These are phyloP conservation scores for Hyphantria cunea DNA, from an alignment of 1,140 invertebrate genomes.

Conservation along the genomic window DNA sequence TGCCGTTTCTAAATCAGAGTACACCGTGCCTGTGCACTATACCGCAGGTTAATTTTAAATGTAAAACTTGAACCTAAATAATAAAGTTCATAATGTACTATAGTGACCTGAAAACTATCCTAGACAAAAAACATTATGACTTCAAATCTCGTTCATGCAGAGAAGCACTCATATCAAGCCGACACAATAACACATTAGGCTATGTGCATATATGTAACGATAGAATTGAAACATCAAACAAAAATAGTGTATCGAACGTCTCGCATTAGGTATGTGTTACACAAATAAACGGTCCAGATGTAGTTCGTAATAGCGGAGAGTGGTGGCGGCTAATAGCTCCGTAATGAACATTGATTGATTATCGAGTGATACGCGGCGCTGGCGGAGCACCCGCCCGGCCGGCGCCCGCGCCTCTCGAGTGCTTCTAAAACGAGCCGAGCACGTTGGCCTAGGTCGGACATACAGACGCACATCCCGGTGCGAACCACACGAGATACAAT, in stretches of 20 bases:
- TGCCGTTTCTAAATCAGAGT: background rate
- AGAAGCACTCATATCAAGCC: no score
- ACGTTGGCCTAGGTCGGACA: slow-evolving; percentile 46
- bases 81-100: no score
- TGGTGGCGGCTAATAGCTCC: slow-evolving; percentile 10
- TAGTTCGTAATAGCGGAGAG: slow-evolving; percentile 6
- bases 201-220: no score
- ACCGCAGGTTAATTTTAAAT: no score
- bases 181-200: no score
- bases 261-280: background rate
- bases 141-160: no score
- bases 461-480: slow-evolving; percentile 9
- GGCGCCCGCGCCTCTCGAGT: slow-evolving; percentile 37
- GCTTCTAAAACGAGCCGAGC: slow-evolving; percentile 36
- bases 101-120: no score
- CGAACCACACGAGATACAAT: background rate
- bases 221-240: no score
- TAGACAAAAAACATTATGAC: no score
- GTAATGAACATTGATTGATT: slow-evolving; percentile 52
- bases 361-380: slow-evolving; percentile 43
- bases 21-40: no score
- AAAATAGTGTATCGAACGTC: background rate
- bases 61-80: no score
- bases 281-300: slow-evolving; percentile 10
- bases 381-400: slow-evolving; percentile 31